Evolutionary conservation across 2,113 vertebrate genomes (phyloP).

Genomic region (Clarias batrachus): DNA sequence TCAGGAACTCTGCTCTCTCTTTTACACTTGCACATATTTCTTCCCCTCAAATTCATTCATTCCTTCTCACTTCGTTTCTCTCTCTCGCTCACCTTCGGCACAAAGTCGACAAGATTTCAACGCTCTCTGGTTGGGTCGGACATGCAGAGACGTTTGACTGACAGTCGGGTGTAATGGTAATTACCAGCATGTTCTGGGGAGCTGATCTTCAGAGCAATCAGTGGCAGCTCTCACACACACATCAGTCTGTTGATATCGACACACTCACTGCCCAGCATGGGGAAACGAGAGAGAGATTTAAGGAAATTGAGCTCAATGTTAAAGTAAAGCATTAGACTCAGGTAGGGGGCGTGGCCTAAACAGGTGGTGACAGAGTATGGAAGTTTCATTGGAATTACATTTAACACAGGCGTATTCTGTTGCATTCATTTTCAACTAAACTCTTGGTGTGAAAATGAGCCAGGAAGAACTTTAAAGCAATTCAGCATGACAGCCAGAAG

Average conservation of each 20-base stretch:
- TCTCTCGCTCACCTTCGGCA: not conserved
- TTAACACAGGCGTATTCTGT: not conserved
- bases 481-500: not conserved
- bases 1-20: not conserved
- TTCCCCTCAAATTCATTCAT: not conserved
- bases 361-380: not conserved
- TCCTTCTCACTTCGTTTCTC: not conserved
- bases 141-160: constrained; percentile 20
- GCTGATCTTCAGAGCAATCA: constrained; percentile 38
- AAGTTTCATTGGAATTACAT: not conserved
- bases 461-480: not conserved
- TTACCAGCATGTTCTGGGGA: constrained; percentile 44
- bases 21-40: not conserved
- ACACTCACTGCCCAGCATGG: not conserved
- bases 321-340: not conserved
- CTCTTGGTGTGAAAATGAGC: not conserved
- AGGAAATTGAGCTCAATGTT: not conserved
- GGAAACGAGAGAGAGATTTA: not conserved
- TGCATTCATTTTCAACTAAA: not conserved
- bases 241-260: constrained; percentile 15
- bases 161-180: constrained; percentile 39
- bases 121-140: constrained; percentile 16
- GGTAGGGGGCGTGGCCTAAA: not conserved
- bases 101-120: not conserved
- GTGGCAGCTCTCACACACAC: constrained; percentile 23